Percentiles rank a stretch among this genome's conserved stretches.
Conservation (phyloP, 2,113 vertebrate genomes). For the Mesoclemmys tuberculata region DNA sequence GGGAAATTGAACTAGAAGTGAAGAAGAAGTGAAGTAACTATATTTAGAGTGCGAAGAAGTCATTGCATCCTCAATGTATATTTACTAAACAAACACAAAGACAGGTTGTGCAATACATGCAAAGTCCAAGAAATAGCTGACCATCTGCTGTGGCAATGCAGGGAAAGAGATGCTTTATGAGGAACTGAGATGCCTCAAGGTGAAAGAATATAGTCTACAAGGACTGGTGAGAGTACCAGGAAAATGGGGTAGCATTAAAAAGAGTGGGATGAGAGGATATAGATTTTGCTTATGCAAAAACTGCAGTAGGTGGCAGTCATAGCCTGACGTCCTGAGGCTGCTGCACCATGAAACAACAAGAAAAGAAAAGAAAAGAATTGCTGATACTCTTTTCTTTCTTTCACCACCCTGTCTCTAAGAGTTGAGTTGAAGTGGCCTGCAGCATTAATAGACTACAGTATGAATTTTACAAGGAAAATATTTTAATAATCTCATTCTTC, state of each 20-base stretch:
- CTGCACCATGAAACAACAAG: background rate
- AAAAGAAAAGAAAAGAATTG: background rate
- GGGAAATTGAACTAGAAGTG: background rate
- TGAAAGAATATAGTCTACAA: background rate
- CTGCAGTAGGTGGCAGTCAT: too few relatives aligned
- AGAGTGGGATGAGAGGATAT: too few relatives aligned
- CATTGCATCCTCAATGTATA: background rate
- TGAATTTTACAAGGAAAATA: background rate
- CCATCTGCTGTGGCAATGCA: background rate
- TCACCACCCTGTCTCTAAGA: background rate
- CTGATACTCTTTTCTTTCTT: too few relatives aligned
- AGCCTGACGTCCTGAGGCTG: background rate
- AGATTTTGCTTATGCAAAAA: too few relatives aligned
- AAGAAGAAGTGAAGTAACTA: background rate
- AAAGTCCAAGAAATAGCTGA: background rate
- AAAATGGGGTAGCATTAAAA: background rate
- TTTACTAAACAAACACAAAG: background rate
- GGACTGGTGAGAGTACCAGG: background rate
- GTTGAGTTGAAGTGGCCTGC: background rate
- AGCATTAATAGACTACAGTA: background rate
- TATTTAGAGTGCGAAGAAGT: background rate
- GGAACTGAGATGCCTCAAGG: background rate
- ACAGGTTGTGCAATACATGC: background rate
- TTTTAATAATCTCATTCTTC: background rate
- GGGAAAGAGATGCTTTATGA: too few relatives aligned